A percentile compares a stretch with the other conserved stretches of the same genome.
These are phyloP conservation scores for Phalanger gymnotis DNA, from an alignment of 2,797 vertebrate genomes.

Conservation along the genomic window DNA sequence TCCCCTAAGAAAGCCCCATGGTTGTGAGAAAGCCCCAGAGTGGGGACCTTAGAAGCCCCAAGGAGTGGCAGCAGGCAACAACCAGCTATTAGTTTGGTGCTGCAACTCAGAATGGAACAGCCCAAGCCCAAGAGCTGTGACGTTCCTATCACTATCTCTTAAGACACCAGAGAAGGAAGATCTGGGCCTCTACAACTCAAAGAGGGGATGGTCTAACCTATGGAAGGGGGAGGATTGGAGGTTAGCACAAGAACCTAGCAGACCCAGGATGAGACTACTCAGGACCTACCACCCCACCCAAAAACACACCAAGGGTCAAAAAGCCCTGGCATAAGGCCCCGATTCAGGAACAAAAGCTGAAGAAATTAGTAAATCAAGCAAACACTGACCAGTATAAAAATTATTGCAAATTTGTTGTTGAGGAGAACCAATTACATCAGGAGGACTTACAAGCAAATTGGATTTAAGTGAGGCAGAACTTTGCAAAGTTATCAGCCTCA, in stretches of 20 bases:
- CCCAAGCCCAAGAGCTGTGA: background rate
- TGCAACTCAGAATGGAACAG: background rate
- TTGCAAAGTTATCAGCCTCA: background rate
- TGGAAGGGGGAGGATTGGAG: background rate
- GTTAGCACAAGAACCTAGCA: background rate
- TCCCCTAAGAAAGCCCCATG: background rate
- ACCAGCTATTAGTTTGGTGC: background rate
- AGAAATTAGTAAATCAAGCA: background rate
- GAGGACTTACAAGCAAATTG: background rate
- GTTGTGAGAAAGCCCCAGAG: background rate
- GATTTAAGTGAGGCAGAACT: background rate
- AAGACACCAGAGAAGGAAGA: background rate
- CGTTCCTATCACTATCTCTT: background rate
- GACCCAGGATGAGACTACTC: background rate
- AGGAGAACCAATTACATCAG: background rate
- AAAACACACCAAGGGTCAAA: background rate
- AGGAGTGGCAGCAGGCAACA: background rate
- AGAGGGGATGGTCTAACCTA: background rate
- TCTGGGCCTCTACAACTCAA: background rate
- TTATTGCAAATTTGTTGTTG: background rate
- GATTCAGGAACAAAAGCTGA: background rate
- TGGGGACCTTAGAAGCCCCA: background rate
- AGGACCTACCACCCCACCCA: background rate
- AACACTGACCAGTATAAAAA: background rate
- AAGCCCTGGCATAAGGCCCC: background rate